A percentile compares a stretch with the other conserved stretches of the same genome.
These are phyloP conservation scores for Xyliphius kryptos DNA, from an alignment of 2,113 vertebrate species.

Conservation along the genomic window DNA sequence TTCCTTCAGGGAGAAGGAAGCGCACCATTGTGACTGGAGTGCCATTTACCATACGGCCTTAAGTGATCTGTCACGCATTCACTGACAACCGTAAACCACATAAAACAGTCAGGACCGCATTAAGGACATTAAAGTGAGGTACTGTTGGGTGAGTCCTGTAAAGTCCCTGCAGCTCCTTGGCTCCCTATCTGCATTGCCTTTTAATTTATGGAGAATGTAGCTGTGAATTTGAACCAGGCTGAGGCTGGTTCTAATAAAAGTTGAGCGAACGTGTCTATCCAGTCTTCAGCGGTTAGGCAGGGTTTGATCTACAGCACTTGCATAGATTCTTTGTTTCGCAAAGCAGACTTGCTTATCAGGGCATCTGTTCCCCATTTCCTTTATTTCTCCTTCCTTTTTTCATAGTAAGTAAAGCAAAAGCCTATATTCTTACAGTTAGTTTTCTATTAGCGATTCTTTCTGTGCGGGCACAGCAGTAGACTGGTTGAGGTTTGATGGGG, in stretches of 20 bases:
- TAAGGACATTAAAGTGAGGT: background rate
- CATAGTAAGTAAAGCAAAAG: too few species aligned
- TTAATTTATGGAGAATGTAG: background rate
- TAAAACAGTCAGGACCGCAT: background rate
- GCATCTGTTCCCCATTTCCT: conserved; percentile 20
- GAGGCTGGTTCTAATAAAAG: background rate
- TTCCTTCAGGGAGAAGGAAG: too few species aligned
- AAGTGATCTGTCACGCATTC: conserved; percentile 7
- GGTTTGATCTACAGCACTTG: conserved; percentile 47
- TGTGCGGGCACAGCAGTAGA: too few species aligned
- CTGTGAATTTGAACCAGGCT: background rate
- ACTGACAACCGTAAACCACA: conserved; percentile 8
- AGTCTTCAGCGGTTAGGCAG: conserved; percentile 44
- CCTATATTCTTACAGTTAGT: too few species aligned
- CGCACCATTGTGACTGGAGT: too few species aligned
- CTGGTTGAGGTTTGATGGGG: too few species aligned
- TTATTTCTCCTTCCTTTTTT: background rate
- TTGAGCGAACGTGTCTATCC: background rate
- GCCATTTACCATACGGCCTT: too few species aligned
- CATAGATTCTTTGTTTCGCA: conserved; percentile 49
- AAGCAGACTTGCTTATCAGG: conserved; percentile 28
- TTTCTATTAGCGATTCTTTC: too few species aligned
- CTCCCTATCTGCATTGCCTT: background rate
- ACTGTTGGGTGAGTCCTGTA: too few species aligned
- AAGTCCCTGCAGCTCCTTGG: background rate